phyloP scores from a whole-genome alignment of 2,797 vertebrate species.

The Amblyraja radiata region DNA sequence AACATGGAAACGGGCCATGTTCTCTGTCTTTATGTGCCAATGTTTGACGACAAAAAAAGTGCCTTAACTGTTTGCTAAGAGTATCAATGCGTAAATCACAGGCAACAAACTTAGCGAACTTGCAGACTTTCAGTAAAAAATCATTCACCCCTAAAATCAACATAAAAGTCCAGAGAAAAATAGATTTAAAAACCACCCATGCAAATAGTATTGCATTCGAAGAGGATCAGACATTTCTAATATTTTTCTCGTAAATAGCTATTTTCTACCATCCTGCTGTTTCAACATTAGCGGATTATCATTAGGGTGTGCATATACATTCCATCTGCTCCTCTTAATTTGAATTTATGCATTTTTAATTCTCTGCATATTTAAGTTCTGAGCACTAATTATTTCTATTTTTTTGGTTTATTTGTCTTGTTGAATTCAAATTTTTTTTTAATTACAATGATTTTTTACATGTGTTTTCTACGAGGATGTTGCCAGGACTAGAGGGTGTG shows the following conservation, averaged over 20 bases:
- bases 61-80: not conserved
- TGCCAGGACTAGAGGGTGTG: no score
- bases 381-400: not conserved
- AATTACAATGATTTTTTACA: no score
- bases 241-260: not conserved
- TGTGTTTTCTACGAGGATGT: no score
- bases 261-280: not conserved
- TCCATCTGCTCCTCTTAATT: not conserved
- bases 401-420: not conserved
- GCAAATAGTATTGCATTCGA: not conserved
- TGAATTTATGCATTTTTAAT: not conserved
- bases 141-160: not conserved
- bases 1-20: not conserved
- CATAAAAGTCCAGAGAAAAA: not conserved
- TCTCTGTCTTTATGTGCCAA: not conserved
- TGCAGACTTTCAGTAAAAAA: not conserved
- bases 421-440: not conserved
- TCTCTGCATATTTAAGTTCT: not conserved
- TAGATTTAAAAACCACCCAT: not conserved
- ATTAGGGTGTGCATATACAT: not conserved
- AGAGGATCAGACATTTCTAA: not conserved
- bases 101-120: not conserved
- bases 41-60: not conserved
- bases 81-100: not conserved
- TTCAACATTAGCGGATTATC: not conserved